These are phyloP conservation scores for Tragelaphus imberbis DNA, from an alignment of 2,113 vertebrate genomes.

Conservation along the genomic window DNA sequence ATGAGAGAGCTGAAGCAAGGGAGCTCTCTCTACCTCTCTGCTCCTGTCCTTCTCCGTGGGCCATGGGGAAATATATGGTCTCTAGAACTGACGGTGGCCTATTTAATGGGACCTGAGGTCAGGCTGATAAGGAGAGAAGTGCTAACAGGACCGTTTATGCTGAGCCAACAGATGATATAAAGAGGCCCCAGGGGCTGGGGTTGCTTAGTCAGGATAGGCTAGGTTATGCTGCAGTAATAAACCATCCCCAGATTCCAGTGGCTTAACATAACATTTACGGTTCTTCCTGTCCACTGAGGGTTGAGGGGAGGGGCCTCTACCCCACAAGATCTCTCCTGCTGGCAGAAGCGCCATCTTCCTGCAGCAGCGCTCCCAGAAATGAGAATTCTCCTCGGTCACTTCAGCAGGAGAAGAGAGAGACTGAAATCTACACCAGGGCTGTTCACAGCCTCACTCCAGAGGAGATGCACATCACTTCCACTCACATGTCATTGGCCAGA, in stretches of 20 bases:
- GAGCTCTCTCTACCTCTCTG: not conserved
- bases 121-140: not conserved
- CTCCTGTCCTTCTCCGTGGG: not conserved
- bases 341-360: not conserved
- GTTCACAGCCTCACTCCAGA: not conserved
- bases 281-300: not conserved
- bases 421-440: not conserved
- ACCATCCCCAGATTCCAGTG: not conserved
- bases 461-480: not conserved
- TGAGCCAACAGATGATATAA: not conserved
- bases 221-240: not conserved
- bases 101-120: not conserved
- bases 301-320: not conserved
- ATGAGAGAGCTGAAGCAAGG: not conserved
- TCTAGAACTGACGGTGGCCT: not conserved
- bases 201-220: not conserved
- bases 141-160: not conserved
- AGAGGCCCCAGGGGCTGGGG: not conserved
- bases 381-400: not conserved
- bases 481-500: not conserved
- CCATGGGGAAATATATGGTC: not conserved
- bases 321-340: not conserved
- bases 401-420: not conserved
- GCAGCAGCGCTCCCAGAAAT: fast-evolving
- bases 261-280: not conserved